phyloP scores from a whole-genome alignment of 2,797 vertebrate genomes.

The Lithobates pipiens region DNA sequence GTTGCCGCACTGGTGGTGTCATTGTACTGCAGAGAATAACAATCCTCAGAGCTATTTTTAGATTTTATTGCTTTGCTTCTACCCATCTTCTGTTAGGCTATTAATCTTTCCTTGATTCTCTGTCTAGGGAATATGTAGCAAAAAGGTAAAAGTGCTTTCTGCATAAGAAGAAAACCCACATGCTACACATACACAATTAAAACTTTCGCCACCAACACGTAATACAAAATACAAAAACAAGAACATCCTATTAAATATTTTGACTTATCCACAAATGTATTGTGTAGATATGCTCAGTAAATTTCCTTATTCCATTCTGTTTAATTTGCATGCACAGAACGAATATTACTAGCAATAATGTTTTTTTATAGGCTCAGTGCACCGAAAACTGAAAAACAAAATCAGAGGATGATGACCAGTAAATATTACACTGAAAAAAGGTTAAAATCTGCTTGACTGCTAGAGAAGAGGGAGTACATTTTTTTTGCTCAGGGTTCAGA shows the following conservation, averaged over 20 bases:
- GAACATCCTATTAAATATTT: not conserved
- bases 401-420: no score
- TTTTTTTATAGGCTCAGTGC: no score
- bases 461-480: no score
- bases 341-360: no score
- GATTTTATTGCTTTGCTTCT: constrained; percentile 49
- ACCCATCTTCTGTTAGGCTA: constrained; percentile 51
- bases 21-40: constrained; percentile 52
- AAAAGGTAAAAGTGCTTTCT: constrained; percentile 5
- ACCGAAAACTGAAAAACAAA: no score
- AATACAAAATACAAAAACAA: not conserved
- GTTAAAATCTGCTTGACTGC: no score
- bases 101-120: constrained; percentile 51
- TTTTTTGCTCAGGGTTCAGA: no score
- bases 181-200: not conserved
- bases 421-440: no score
- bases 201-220: not conserved
- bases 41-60: constrained; percentile 56
- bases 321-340: no score
- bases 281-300: not conserved
- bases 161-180: constrained; percentile 12
- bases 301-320: not conserved
- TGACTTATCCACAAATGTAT: not conserved
- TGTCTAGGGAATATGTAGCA: constrained; percentile 32
- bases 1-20: constrained; percentile 7